Conservation (phyloP, 2,113 vertebrate genomes). For the Meleagris gallopavo region DNA sequence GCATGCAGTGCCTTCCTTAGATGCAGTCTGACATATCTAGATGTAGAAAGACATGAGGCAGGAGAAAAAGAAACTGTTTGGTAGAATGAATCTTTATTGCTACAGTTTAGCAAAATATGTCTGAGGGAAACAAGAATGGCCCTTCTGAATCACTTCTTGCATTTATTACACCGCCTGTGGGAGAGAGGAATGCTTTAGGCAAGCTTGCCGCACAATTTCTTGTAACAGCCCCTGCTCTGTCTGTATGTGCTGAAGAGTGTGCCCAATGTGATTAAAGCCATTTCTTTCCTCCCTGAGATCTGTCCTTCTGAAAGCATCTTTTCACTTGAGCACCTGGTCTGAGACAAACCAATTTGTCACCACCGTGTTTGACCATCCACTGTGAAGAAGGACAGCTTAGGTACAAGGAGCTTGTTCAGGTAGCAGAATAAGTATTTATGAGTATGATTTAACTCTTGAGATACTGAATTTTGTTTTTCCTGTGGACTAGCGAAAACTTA, state of each 20-base stretch:
- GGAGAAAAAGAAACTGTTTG: slow-evolving; percentile 3
- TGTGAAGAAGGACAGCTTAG: background rate
- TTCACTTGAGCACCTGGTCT: slow-evolving; percentile 43
- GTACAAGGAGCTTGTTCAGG: background rate
- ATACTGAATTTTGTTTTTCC: background rate
- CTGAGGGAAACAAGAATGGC: slow-evolving; percentile 51
- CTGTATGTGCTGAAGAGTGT: background rate
- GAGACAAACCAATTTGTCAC: slow-evolving; percentile 48
- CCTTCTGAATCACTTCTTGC: slow-evolving; percentile 63
- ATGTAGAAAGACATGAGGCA: slow-evolving; percentile 13
- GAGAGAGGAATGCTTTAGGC: slow-evolving; percentile 60
- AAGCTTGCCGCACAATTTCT: slow-evolving; percentile 3
- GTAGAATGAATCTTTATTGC: slow-evolving; percentile 56
- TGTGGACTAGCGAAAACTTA: background rate
- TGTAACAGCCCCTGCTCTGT: slow-evolving; percentile 23
- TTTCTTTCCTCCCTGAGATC: slow-evolving; percentile 21
- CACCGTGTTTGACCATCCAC: background rate
- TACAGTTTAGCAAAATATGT: slow-evolving; percentile 35
- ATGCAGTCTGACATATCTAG: background rate
- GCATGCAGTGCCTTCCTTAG: background rate
- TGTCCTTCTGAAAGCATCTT: slow-evolving; percentile 21
- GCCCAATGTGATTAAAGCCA: background rate
- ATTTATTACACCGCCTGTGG: slow-evolving; percentile 55
- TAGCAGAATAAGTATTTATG: background rate
- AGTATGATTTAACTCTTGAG: background rate